A percentile compares a stretch with the other conserved stretches of the same genome.
These are phyloP conservation scores for Decapterus maruadsi DNA, from an alignment of 2,797 vertebrate genomes.

Conservation along the genomic window DNA sequence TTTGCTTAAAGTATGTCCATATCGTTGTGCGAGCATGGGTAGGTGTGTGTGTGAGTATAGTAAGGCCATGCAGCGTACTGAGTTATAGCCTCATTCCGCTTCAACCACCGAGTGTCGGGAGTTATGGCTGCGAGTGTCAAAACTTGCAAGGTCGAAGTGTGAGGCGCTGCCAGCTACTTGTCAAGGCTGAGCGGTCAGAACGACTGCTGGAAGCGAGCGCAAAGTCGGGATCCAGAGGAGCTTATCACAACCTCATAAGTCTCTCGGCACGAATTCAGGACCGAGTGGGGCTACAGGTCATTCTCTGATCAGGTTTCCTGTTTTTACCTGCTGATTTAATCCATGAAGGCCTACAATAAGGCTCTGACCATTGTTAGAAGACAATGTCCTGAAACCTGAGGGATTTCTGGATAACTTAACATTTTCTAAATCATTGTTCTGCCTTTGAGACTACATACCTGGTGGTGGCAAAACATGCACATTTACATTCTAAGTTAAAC, in stretches of 20 bases:
- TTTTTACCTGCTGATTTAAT: not conserved
- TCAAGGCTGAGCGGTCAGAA: conserved; percentile 59
- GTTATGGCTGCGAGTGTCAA: conserved; percentile 57
- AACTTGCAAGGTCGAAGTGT: conserved; percentile 72
- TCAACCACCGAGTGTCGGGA: conserved; percentile 52
- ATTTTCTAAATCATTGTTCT: too few species aligned
- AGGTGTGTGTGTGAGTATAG: conserved; percentile 24
- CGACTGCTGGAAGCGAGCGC: conserved; percentile 23
- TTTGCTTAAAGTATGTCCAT: conserved; percentile 68
- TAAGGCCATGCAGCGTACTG: conserved; percentile 28
- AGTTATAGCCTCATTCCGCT: conserved; percentile 64
- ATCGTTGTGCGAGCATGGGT: conserved; percentile 16
- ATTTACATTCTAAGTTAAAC: too few species aligned
- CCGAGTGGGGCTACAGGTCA: not conserved
- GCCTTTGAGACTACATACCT: too few species aligned
- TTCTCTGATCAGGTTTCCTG: not conserved
- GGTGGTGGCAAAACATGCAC: too few species aligned
- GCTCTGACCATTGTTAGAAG: too few species aligned
- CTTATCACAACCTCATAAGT: conserved; percentile 54
- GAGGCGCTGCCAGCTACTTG: conserved; percentile 30
- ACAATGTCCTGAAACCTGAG: too few species aligned
- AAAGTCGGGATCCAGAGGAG: conserved; percentile 37
- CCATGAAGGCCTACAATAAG: too few species aligned
- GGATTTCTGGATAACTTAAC: too few species aligned
- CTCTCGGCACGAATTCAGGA: not conserved